Base-by-base conservation (phyloP, 2,113 vertebrate species). In the Synchiropus splendidus region DNA sequence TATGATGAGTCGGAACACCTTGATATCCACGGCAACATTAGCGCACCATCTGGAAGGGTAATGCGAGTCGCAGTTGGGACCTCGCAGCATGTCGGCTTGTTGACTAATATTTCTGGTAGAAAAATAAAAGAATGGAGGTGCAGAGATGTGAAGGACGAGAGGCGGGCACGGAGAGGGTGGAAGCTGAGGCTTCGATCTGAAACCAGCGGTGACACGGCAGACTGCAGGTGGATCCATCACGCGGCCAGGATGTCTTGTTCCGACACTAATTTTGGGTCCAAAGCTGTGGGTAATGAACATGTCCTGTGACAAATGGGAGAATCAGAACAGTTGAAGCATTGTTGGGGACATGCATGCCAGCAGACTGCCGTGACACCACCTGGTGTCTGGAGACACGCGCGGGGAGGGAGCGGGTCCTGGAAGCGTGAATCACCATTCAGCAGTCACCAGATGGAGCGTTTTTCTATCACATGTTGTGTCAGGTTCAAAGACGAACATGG, bases 1-100 rank as follows among this genome's bases (percentile, higher is more conserved):
- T 77, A 80, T 85, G 80, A 84, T 80, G 71, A 77, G 72, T 74
- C 73, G 64, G 75, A 84, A 78, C 82, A 82, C 83, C 80, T 83
- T 84, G 77, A 77, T 81, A 77, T 71, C 70, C 59, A 51, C 61
- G 58, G 68, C 70, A 77, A 82, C 72, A 81, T 85, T 84, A 83
- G 70, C 60, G 40, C 61, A 59, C 83, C 83, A 87, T 86, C 83
- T 86, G 85, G 83, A 84, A 74, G 74, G 74, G 62, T 82, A 78
- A 75, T 70, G 66, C 51, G 71, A 68, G 64, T 62, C 51, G 58
- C 42, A 63, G 65, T 64, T 52, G 80, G 67, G 66, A 55, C 64
- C 64, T 59, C 39, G 61, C 66, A 69, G 63, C 4, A 57, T 49
- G 48, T 61, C 67, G 63, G 38, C 65, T 66, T 77, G 72, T 81